Percentiles rank a stretch among this genome's conserved stretches.
These are phyloP conservation scores for Gasterosteus aculeatus DNA, from an alignment of 2,113 vertebrate genomes.

Conservation along the genomic window DNA sequence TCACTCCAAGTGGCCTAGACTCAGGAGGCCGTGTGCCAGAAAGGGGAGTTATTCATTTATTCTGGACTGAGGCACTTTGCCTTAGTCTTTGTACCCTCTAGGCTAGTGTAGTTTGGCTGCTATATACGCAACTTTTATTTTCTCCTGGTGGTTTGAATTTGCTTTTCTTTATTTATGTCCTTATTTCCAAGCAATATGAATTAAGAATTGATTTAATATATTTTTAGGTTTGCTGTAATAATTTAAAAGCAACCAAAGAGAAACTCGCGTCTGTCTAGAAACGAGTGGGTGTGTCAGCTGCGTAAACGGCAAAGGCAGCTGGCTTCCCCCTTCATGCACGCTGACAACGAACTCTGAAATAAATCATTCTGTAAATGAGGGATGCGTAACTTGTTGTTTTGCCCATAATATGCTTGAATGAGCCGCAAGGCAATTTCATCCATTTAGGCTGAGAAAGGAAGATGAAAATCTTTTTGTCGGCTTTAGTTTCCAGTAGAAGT, in stretches of 20 bases:
- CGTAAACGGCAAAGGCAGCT: constrained; percentile 20
- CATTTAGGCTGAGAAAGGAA: not conserved
- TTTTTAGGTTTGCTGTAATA: not conserved
- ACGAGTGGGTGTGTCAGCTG: constrained; percentile 34
- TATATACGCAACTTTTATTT: not conserved
- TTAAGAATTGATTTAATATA: not conserved
- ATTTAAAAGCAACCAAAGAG: constrained; percentile 7
- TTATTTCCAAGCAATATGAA: not conserved
- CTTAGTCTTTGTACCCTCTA: not conserved
- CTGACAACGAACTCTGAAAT: not conserved
- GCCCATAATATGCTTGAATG: not conserved
- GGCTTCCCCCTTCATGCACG: constrained; percentile 15
- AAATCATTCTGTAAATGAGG: not conserved
- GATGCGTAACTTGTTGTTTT: not conserved
- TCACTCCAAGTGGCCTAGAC: constrained; percentile 4
- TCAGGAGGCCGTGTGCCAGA: constrained; percentile 8
- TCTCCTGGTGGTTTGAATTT: not conserved
- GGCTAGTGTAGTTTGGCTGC: not conserved
- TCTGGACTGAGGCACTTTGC: not conserved
- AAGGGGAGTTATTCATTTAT: constrained; percentile 5
- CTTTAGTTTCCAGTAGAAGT: not conserved
- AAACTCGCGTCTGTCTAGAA: constrained; percentile 2
- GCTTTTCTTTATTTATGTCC: not conserved
- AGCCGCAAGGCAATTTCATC: not conserved
- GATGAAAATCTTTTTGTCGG: not conserved